phyloP scores from a whole-genome alignment of 2,888 invertebrate genomes.

The Nipponacmea schrenckii region DNA sequence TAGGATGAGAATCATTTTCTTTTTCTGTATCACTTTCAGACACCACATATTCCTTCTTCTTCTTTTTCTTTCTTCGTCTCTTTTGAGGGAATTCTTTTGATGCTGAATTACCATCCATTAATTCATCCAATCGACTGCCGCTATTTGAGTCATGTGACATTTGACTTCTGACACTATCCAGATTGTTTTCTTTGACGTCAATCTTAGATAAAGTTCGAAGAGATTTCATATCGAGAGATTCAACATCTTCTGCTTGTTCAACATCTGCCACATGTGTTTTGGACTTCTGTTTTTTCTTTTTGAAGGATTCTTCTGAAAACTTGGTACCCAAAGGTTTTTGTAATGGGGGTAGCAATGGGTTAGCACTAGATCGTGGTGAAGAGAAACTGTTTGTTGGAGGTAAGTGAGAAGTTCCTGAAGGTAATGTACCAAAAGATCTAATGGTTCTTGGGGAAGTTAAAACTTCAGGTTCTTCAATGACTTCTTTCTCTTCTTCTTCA shows the following conservation, averaged over 20 bases:
- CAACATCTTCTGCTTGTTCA: slow-evolving; percentile 20
- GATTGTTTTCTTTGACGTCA: slow-evolving; percentile 21
- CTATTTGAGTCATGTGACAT: slow-evolving; percentile 14
- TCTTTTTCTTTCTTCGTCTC: slow-evolving; percentile 21
- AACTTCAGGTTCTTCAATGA: slow-evolving; percentile 25
- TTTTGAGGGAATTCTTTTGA: slow-evolving; percentile 21
- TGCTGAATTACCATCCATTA: slow-evolving; percentile 7
- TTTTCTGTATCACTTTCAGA: background rate
- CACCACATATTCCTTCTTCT: slow-evolving; percentile 14
- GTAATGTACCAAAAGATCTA: slow-evolving; percentile 23
- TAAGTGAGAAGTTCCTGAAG: background rate
- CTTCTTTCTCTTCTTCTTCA: background rate
- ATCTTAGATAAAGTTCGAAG: slow-evolving; percentile 34
- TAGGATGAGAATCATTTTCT: background rate
- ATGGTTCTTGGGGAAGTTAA: slow-evolving; percentile 34
- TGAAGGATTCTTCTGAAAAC: slow-evolving; percentile 15
- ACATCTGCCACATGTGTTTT: slow-evolving; percentile 22
- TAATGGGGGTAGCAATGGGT: slow-evolving; percentile 42
- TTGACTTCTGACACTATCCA: slow-evolving; percentile 20
- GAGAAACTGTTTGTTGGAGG: slow-evolving; percentile 17
- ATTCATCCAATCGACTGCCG: slow-evolving; percentile 13
- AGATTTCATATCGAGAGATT: slow-evolving; percentile 24
- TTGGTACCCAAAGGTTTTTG: slow-evolving; percentile 45
- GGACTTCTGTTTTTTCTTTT: slow-evolving; percentile 27
- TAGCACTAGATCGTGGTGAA: slow-evolving; percentile 16